Percentiles rank a stretch among this genome's conserved stretches.
These are phyloP conservation scores for Pachycephus smyrnensis DNA, from an alignment of 2,888 invertebrate species.

Conservation along the genomic window DNA sequence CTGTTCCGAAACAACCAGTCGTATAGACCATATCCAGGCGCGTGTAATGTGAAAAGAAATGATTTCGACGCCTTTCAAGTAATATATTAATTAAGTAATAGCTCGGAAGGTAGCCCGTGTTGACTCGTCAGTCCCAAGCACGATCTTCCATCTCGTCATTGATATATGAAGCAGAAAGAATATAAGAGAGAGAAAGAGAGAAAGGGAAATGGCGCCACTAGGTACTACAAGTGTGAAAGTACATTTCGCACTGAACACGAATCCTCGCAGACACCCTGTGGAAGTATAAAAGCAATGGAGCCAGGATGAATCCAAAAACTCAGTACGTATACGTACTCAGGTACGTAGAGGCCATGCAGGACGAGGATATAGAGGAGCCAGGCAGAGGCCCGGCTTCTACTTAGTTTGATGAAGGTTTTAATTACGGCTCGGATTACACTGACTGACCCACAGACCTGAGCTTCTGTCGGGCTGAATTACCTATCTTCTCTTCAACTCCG, in stretches of 20 bases:
- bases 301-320: not conserved
- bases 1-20: not conserved
- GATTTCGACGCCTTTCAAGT: not conserved
- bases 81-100: not conserved
- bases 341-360: not conserved
- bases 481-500: slow-evolving; percentile 24
- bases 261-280: not conserved
- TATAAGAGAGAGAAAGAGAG: not conserved
- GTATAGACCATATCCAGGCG: not conserved
- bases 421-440: slow-evolving; percentile 30
- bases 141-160: not conserved
- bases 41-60: not conserved
- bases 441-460: slow-evolving; percentile 29
- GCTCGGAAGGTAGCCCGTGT: not conserved
- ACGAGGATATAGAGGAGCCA: not conserved
- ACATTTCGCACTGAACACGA: not conserved
- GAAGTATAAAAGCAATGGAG: not conserved
- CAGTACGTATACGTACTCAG: not conserved
- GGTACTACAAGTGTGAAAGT: not conserved
- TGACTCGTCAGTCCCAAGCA: not conserved
- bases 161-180: not conserved
- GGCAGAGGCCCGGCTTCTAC: slow-evolving; percentile 19
- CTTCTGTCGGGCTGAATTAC: slow-evolving; percentile 24
- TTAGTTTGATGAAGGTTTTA: slow-evolving; percentile 38
- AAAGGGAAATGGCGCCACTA: not conserved